Evolutionary conservation across 2,888 invertebrate genomes (phyloP).

Genomic region (Pheosia tremula): DNA sequence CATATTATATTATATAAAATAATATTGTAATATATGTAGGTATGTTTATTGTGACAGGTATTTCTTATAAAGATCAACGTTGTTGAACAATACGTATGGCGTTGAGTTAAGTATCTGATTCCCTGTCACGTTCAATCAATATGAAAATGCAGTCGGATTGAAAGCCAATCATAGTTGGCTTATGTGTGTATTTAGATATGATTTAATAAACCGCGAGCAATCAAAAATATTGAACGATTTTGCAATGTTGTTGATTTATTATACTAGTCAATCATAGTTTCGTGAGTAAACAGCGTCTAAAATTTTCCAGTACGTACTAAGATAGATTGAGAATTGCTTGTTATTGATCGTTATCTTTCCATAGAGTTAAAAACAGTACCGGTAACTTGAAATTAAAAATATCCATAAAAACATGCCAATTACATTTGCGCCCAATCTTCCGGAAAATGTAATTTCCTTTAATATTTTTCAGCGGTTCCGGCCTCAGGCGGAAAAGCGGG

Average conservation of each 20-base stretch:
- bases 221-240: constrained; percentile 19
- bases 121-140: constrained; percentile 39
- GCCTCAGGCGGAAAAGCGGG: constrained; percentile 55
- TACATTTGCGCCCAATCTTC: background rate
- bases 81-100: no score
- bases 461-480: constrained; percentile 52
- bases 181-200: constrained; percentile 27
- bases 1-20: no score
- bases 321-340: no score
- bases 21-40: no score
- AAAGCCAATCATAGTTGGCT: constrained; percentile 28
- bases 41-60: no score
- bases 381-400: background rate
- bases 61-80: no score
- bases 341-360: background rate
- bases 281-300: constrained; percentile 6
- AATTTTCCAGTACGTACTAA: no score
- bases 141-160: constrained; percentile 46
- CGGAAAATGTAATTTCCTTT: background rate
- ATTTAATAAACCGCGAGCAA: constrained; percentile 22
- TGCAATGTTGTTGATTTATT: constrained; percentile 10
- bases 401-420: no score
- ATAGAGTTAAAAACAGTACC: background rate
- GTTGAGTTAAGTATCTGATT: constrained; percentile 15
- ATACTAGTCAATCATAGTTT: constrained; percentile 8